A percentile compares a stretch with the other conserved stretches of the same genome.
These are phyloP conservation scores for Falco peregrinus DNA, from an alignment of 2,797 vertebrate genomes.

Conservation along the genomic window DNA sequence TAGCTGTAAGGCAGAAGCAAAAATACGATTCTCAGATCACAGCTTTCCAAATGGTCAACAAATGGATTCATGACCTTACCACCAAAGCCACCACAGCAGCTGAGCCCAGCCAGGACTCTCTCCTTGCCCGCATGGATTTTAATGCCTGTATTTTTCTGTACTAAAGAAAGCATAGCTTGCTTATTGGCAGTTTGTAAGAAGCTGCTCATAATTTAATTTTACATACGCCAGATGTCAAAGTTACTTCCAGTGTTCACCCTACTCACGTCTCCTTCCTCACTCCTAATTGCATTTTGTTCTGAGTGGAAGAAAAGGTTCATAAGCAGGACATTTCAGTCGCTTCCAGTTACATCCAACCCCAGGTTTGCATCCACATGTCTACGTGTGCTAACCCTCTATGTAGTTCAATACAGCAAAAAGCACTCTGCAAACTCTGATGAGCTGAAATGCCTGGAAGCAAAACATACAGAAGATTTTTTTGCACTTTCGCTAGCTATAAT, in stretches of 20 bases:
- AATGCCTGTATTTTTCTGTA: not conserved
- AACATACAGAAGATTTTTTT: slow-evolving; percentile 15
- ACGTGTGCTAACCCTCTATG: not conserved
- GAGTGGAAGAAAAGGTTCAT: not conserved
- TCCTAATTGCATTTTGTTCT: not conserved
- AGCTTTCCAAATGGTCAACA: not conserved
- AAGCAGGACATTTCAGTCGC: not conserved
- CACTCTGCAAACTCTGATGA: slow-evolving; percentile 28
- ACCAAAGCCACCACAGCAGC: not conserved
- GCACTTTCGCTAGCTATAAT: not conserved
- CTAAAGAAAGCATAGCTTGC: not conserved
- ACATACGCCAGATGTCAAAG: not conserved
- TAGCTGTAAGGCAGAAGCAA: not conserved
- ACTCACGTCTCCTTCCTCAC: not conserved
- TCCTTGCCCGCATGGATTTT: not conserved
- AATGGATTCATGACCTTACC: not conserved
- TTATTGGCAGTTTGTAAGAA: not conserved
- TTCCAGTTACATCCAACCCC: not conserved
- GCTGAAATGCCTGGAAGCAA: slow-evolving; percentile 48
- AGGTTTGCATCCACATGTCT: not conserved
- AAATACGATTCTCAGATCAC: not conserved
- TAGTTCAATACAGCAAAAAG: slow-evolving; percentile 21
- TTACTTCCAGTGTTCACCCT: not conserved
- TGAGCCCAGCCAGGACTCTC: not conserved
- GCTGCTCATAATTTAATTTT: not conserved